Evolutionary conservation across 2,888 invertebrate species (phyloP), one percentile per base, ranked within the genome.

Genomic region (Hirtodrosophila histrioides): DNA sequence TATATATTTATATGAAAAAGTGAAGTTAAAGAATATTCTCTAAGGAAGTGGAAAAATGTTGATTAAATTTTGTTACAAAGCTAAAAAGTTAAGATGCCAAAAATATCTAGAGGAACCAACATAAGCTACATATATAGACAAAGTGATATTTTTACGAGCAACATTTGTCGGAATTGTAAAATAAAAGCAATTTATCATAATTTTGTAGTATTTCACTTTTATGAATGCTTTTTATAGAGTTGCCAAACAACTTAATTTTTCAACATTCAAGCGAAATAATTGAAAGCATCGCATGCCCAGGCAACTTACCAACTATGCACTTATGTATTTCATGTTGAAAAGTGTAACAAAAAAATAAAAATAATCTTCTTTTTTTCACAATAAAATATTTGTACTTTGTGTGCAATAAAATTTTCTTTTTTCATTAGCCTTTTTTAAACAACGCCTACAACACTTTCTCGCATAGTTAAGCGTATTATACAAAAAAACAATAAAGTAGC

Each of bases 361-460:
- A 17, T 17, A 1, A 17, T 17, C 17, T 1, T 31, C n/a, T 45
- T 17, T 35, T 40, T 24, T 12, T 17, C 12, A 17, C 27, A 48
- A 33, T 29, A 5, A 57, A 51, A 55, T 51, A 33, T 54, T 67
- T 58, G 35, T 45, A 40, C 12, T 43, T 51, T 39, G 39, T 61
- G 62, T 53, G 58, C 39, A 37, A 31, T 10, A n/a, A 40, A 48
- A 35, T 49, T 68, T 62, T 63, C 9, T 9, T 53, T 71, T 50
- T 17, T 17, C 2, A 17, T 17, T 17, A 2, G 17, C 62, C 73
- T 69, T 62, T 53, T 54, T 43, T 69, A 57, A 54, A 57, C 49
- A 78, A 72, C 84, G 86, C 84, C 84, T 70, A 88, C 84, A 88
- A 82, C 77, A 79, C 84, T 84, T 84, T 84, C 84, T 88, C 88